Conservation (phyloP, 2,797 vertebrate species). For the Coregonus ussuriensis region DNA sequence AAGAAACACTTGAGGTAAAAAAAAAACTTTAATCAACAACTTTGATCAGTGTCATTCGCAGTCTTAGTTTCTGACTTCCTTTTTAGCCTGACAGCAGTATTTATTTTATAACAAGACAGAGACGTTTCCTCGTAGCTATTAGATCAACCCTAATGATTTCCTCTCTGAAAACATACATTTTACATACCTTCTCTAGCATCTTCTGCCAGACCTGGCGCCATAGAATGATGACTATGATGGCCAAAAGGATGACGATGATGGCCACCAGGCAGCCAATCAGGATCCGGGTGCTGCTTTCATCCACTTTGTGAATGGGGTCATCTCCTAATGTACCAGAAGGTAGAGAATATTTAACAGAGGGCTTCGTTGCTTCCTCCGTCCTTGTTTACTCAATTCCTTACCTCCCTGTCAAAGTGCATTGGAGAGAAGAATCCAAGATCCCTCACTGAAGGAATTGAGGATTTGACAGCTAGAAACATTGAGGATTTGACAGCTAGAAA, state of each 20-base stretch:
- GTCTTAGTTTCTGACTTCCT: not conserved
- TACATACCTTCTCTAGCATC: constrained; percentile 94
- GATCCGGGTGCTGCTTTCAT: constrained; percentile 94
- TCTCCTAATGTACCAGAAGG: constrained; percentile 56
- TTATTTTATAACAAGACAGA: not conserved
- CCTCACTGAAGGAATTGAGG: too few relatives aligned
- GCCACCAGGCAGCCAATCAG: constrained; percentile 95
- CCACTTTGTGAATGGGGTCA: constrained; percentile 92
- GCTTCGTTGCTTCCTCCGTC: too few relatives aligned
- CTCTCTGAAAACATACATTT: not conserved
- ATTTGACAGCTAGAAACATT: too few relatives aligned
- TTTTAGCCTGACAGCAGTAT: not conserved
- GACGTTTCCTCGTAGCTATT: not conserved
- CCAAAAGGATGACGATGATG: constrained; percentile 91
- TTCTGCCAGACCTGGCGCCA: constrained; percentile 99
- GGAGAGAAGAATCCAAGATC: too few relatives aligned
- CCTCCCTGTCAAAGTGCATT: too few relatives aligned
- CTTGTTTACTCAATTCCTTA: too few relatives aligned
- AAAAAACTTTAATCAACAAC: too few relatives aligned
- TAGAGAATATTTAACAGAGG: not conserved
- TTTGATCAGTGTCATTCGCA: not conserved
- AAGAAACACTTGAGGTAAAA: too few relatives aligned
- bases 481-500: too few relatives aligned
- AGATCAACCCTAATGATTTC: not conserved
- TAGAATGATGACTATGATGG: constrained; percentile 95